These are phyloP conservation scores for Saguinus oedipus DNA, from an alignment of 2,797 vertebrate genomes.

Conservation along the genomic window DNA sequence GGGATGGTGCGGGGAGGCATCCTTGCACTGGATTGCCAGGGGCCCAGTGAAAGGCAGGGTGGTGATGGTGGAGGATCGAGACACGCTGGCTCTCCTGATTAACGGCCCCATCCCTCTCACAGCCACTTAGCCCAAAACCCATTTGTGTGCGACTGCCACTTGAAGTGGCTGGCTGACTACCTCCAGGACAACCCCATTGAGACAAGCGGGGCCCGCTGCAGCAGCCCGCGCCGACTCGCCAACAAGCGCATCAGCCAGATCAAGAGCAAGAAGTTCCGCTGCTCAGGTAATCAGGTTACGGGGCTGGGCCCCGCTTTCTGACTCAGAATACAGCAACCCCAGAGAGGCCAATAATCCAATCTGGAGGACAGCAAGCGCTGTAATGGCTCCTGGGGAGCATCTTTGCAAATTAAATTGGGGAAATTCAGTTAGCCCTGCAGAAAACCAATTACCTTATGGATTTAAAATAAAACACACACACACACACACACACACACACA, in stretches of 20 bases:
- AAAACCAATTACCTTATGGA: slow-evolving; percentile 87
- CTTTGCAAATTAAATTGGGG: slow-evolving; percentile 87
- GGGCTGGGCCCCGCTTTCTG: slow-evolving; percentile 78
- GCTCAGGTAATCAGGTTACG: slow-evolving; percentile 94
- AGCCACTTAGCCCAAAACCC: slow-evolving; percentile 99
- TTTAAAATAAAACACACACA: slow-evolving; percentile 75
- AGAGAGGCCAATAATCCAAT: slow-evolving; percentile 86
- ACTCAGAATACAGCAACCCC: slow-evolving; percentile 80
- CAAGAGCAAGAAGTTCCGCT: slow-evolving; percentile 99
- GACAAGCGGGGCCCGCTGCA: slow-evolving; percentile 99
- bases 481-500: slow-evolving; percentile 52
- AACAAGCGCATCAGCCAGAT: slow-evolving; percentile 99
- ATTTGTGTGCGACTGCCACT: slow-evolving; percentile 99
- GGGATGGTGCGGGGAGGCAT: no score
- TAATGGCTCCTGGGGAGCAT: slow-evolving; percentile 86
- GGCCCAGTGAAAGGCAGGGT: slow-evolving; percentile 39
- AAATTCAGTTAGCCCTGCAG: slow-evolving; percentile 86
- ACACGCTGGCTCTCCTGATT: slow-evolving; percentile 79
- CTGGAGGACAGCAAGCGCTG: slow-evolving; percentile 82
- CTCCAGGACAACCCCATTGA: slow-evolving; percentile 99
- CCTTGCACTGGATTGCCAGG: background rate
- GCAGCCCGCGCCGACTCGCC: slow-evolving; percentile 94
- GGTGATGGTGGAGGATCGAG: slow-evolving; percentile 31
- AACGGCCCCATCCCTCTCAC: slow-evolving; percentile 81
- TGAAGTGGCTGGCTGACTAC: slow-evolving; percentile 99